Percentiles rank a stretch among this genome's conserved stretches.
These are phyloP conservation scores for Morpho achilles DNA, from an alignment of 2,888 invertebrate genomes.

Conservation along the genomic window DNA sequence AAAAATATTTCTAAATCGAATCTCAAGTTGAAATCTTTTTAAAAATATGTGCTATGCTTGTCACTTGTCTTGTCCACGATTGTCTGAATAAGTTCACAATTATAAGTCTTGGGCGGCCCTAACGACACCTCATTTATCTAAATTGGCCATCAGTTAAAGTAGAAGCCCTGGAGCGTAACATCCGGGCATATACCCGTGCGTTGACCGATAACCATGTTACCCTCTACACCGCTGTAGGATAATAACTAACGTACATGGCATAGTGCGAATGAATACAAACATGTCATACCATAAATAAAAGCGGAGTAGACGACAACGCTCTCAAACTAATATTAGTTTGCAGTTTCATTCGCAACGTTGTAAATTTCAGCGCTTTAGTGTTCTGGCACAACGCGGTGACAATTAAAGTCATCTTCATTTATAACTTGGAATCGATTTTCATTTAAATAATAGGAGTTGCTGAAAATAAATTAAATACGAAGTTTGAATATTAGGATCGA, in stretches of 20 bases:
- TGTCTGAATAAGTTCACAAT: no score
- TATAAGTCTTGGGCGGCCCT: no score
- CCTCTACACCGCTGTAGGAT: background rate
- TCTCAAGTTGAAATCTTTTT: no score
- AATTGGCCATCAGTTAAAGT: no score
- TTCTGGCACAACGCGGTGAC: slow-evolving; percentile 51
- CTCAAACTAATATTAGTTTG: slow-evolving; percentile 58
- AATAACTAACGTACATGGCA: slow-evolving; percentile 3
- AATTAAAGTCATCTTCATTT: slow-evolving; percentile 43
- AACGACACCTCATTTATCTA: no score
- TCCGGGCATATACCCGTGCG: no score
- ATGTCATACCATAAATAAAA: slow-evolving; percentile 30
- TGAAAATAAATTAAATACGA: slow-evolving; percentile 9
- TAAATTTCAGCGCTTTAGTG: slow-evolving; percentile 58
- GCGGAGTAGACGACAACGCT: slow-evolving; percentile 38
- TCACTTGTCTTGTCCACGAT: no score
- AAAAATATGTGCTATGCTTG: no score
- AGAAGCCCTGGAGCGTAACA: no score
- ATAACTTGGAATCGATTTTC: slow-evolving; percentile 39
- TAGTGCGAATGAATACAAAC: slow-evolving; percentile 16
- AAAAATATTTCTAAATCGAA: no score
- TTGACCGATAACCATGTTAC: background rate
- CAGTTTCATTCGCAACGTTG: slow-evolving; percentile 45
- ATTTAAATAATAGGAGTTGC: slow-evolving; percentile 35
- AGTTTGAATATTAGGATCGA: background rate